Percentiles rank a stretch among this genome's conserved stretches.
These are phyloP conservation scores for Megastigmus dorsalis DNA, from an alignment of 2,888 invertebrate species.

Conservation along the genomic window DNA sequence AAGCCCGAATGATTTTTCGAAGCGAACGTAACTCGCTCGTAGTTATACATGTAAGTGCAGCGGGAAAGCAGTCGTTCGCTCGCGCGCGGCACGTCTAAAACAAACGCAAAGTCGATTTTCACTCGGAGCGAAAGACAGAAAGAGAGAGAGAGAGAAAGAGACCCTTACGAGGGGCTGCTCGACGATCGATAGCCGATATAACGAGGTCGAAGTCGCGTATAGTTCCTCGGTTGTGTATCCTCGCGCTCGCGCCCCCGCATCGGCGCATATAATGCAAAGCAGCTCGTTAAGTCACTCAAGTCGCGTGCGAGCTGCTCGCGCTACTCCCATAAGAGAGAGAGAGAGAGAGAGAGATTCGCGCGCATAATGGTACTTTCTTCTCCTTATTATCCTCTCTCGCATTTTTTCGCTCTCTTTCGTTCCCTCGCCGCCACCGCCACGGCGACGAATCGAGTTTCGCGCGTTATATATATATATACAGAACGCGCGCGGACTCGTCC, in stretches of 20 bases:
- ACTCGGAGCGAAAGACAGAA: background rate
- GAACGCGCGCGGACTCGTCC: too few species aligned
- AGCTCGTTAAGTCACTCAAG: slow-evolving; percentile 69
- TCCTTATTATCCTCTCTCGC: slow-evolving; percentile 44
- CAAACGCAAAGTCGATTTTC: background rate
- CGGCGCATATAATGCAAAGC: slow-evolving; percentile 65
- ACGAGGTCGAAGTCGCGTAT: slow-evolving; percentile 66
- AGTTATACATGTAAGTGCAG: too few species aligned
- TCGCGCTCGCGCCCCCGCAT: background rate
- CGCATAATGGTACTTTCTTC: slow-evolving; percentile 38
- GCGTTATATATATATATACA: too few species aligned
- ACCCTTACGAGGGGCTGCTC: background rate
- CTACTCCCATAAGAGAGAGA: background rate
- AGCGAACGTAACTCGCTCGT: too few species aligned
- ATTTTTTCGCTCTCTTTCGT: slow-evolving; percentile 17
- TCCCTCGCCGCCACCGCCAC: slow-evolving; percentile 16
- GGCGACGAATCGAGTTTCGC: background rate
- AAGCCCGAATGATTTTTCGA: too few species aligned
- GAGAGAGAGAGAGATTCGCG: background rate
- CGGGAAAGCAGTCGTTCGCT: too few species aligned
- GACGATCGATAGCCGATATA: slow-evolving; percentile 66
- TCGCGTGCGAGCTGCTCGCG: slow-evolving; percentile 62
- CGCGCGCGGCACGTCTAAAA: too few species aligned
- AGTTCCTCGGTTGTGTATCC: background rate
- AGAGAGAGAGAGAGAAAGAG: too few species aligned